phyloP scores from a whole-genome alignment of 2,113 vertebrate species.

The Sinocyclocheilus anshuiensis region DNA sequence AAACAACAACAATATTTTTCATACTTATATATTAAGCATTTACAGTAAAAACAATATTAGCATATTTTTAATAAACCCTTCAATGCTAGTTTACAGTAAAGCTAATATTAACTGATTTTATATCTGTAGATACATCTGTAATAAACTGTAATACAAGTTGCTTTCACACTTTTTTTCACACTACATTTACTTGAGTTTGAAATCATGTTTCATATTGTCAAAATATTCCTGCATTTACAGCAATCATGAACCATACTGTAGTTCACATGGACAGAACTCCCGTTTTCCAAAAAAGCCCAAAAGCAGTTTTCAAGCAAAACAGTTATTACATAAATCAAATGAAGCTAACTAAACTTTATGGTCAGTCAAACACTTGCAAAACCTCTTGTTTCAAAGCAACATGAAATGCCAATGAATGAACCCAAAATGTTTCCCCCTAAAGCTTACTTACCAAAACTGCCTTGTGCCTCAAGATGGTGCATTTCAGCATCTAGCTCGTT shows the following conservation, averaged over 20 bases:
- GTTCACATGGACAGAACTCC: background rate
- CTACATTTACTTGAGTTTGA: background rate
- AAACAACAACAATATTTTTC: too few species aligned
- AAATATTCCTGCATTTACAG: background rate
- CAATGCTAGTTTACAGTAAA: too few species aligned
- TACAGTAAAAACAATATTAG: too few species aligned
- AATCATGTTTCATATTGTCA: background rate
- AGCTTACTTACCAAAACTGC: constrained; percentile 60
- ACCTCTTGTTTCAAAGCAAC: background rate
- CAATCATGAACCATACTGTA: background rate
- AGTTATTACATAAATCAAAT: background rate
- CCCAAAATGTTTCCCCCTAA: background rate
- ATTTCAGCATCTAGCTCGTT: constrained; percentile 67
- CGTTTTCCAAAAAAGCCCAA: background rate
- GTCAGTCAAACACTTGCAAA: too few species aligned
- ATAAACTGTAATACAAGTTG: background rate
- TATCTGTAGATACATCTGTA: background rate
- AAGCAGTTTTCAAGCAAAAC: background rate
- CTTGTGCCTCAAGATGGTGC: constrained; percentile 52
- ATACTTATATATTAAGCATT: too few species aligned
- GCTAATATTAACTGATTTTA: too few species aligned
- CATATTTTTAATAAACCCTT: too few species aligned
- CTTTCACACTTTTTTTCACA: background rate
- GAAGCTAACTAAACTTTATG: background rate
- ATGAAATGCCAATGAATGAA: background rate